Evolutionary conservation across 2,113 vertebrate genomes (phyloP), one percentile per base, ranked within the genome.

Genomic region (Galeopterus variegatus): DNA sequence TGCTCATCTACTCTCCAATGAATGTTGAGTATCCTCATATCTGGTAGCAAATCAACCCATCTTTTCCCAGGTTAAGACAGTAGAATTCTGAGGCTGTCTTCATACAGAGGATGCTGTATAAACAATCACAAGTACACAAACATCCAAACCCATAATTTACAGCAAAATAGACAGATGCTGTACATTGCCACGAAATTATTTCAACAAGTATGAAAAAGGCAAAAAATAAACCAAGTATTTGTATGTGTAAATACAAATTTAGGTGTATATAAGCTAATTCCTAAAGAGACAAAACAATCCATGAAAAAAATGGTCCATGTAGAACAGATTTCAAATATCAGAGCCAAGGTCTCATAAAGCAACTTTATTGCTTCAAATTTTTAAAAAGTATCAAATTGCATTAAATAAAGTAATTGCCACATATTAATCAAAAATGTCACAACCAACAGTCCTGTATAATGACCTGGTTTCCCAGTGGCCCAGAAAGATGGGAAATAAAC

Each of bases 401-500:
- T 95, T 76, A 89, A 96, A 69, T 8, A 89, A 93, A 88, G 24
- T 72, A 52, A 92, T 73, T 86, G 79, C 41, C 83, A 73, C 64
- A 48, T 26, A 93, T 70, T 45, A 45, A 94, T 64, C 75, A 86
- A 97, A 84, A 98, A 94, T 75, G 77, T 88, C 80, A 97, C 88
- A 94, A 96, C 62, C 81, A 93, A 91, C 90, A 97, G 56, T 86
- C n/a, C 52, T 58, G 19, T 93, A 86, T 88, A 90, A 92, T 89
- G 97, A 97, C 97, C 97, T 98, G 95, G 81, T 98, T 98, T 98
- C 90, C 91, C 94, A 93, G 97, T 91, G 90, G 98, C 98, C 98
- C 96, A 98, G 97, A 98, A 99, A 98, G 95, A 97, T 93, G 97
- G 92, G 96, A 97, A 98, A 98, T 98, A 98, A 98, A 98, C 97